Conservation (phyloP, 1,140 invertebrate genomes). For the Drosophila chauvacae region DNA sequence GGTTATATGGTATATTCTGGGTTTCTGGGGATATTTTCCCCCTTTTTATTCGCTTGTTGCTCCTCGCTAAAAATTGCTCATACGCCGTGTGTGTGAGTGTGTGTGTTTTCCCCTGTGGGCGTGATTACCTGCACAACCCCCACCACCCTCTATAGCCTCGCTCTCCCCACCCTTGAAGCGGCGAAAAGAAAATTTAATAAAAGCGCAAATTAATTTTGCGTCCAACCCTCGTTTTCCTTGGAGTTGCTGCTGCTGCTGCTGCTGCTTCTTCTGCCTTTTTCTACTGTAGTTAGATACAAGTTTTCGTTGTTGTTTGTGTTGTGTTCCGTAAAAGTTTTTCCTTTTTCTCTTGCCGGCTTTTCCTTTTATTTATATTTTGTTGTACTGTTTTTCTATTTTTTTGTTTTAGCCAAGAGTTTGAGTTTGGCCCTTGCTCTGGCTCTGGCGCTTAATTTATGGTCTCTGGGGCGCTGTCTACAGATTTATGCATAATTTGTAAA, state of each 20-base stretch:
- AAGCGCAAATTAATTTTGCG: slow-evolving; percentile 82
- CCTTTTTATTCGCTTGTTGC: slow-evolving; percentile 57
- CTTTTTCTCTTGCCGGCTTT: slow-evolving; percentile 31
- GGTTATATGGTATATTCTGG: slow-evolving; percentile 2
- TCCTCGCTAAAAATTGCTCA: slow-evolving; percentile 71
- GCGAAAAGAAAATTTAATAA: slow-evolving; percentile 74
- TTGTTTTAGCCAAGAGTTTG: slow-evolving; percentile 48
- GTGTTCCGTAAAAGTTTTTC: slow-evolving; percentile 47
- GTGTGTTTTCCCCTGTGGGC: slow-evolving; percentile 39
- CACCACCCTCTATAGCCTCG: neutral
- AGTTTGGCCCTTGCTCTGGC: slow-evolving; percentile 48
- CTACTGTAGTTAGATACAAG: slow-evolving; percentile 76
- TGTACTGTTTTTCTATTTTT: neutral
- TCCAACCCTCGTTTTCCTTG: slow-evolving; percentile 64
- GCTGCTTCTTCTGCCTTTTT: slow-evolving; percentile 17
- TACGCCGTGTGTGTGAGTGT: slow-evolving; percentile 38
- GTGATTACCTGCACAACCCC: slow-evolving; percentile 61
- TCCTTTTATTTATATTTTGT: slow-evolving; percentile 7
- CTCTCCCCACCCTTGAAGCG: neutral
- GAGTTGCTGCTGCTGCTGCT: neutral
- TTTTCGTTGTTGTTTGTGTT: slow-evolving; percentile 68
- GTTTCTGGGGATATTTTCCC: slow-evolving; percentile 23
- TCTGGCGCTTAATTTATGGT: slow-evolving; percentile 77
- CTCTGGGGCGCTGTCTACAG: slow-evolving; percentile 79
- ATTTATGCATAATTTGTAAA: slow-evolving; percentile 83